Evolutionary conservation across 1,140 invertebrate species (phyloP), one percentile per base, ranked within the genome.

Genomic region (Thereuonema tuberculata): DNA sequence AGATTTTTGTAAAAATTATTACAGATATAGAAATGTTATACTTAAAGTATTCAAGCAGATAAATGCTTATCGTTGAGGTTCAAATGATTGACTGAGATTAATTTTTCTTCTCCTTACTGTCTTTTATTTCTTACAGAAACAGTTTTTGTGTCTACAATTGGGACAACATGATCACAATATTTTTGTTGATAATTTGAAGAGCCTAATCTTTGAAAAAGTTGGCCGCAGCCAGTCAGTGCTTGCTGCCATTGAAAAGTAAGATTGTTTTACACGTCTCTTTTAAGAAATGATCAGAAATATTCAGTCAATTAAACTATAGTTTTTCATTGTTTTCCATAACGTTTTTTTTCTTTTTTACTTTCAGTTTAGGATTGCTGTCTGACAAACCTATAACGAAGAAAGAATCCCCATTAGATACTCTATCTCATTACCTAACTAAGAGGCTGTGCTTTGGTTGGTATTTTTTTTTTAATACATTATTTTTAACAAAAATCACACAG

Each of bases 151-250:
- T 66, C 84, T 85, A 64, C 73, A 94, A 24, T 74, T 97, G 24
- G 93, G 91, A 1, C 75, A 94, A 59, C 78, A 87, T 52, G 86
- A 88, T 65, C 76, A 80, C 15, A 88, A 91, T 65, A 93, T 97
- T 56, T 91, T 98, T 74, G 88, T 87, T 65, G 93, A 94, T 69
- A 96, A 96, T 70, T 74, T 99, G 3, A 91, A 87, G 70, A 83
- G 84, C 43, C 82, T 89, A 47, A 76, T 83, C 15, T 74, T 69
- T 47, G 91, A 96, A 63, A 76, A 84, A 47, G 77, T 95, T 12
- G 89, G 86, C 5, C 63, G 68, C 2, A 78, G 79, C 48, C 48
- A 50, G 48, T 9, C 31, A 37, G n/a, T n/a, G n/a, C n/a, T n/a
- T n/a, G n/a, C n/a, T 9, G 31, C 31, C 31, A 37, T 37, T 9